Evolutionary conservation across 2,797 vertebrate species (phyloP).

Genomic region (Pempheris klunzingeri): DNA sequence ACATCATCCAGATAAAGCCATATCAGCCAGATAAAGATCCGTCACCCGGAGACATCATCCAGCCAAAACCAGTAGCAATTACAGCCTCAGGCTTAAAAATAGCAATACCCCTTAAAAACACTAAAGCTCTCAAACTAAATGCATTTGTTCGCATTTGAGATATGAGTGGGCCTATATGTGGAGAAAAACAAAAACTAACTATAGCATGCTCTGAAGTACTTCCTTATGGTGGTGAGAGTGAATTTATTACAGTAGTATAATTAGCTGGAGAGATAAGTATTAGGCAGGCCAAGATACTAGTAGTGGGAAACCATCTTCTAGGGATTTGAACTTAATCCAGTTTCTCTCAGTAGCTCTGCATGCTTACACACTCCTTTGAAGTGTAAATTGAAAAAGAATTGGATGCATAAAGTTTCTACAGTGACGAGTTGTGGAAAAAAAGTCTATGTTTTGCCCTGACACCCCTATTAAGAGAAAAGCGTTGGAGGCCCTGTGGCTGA

Average conservation of each 20-base stretch:
- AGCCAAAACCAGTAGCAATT: slow-evolving; percentile 11
- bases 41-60: slow-evolving; percentile 22
- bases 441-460: slow-evolving; percentile 10
- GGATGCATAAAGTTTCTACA: slow-evolving; percentile 63
- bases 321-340: slow-evolving; percentile 81
- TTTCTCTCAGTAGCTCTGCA: slow-evolving; percentile 71
- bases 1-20: slow-evolving; percentile 25
- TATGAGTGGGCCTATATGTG: not conserved
- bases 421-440: slow-evolving; percentile 42
- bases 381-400: slow-evolving; percentile 76
- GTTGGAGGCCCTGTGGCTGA: slow-evolving; percentile 26
- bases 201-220: slow-evolving; percentile 10
- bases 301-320: slow-evolving; percentile 69
- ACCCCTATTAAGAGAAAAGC: slow-evolving; percentile 34
- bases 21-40: slow-evolving; percentile 28
- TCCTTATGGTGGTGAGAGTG: slow-evolving; percentile 4
- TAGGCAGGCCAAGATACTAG: slow-evolving; percentile 56
- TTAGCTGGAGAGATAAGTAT: slow-evolving; percentile 69
- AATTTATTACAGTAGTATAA: slow-evolving; percentile 51
- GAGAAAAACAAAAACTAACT: slow-evolving; percentile 14
- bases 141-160: slow-evolving; percentile 7
- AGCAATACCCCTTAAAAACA: not conserved
- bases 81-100: slow-evolving; percentile 11
- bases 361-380: slow-evolving; percentile 75
- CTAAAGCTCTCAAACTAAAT: slow-evolving; percentile 7